Evolutionary conservation across 2,888 invertebrate genomes (phyloP), one percentile per base, ranked within the genome.

Genomic region (Acleris holmiana): DNA sequence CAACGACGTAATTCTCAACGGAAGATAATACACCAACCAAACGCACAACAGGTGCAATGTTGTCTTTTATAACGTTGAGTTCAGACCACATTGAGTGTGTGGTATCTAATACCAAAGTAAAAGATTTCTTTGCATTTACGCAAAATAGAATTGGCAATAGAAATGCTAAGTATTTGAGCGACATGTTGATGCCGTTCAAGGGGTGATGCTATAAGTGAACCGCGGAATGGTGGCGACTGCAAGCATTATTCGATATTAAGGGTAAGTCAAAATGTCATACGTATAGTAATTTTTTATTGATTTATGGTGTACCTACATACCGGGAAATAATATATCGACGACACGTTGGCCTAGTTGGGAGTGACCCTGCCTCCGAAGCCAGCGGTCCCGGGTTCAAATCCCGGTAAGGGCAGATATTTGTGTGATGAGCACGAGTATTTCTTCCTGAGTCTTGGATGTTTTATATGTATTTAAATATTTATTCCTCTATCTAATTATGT

Each of bases 91-190:
- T 88, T 0, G 88, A 87, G 0, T 17, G 53, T 0, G 88, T 84
- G 0, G 84, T 85, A 35, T 89, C 89, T 0, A 85, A 8, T 0
- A 89, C 82, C 2, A 89, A 48, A 0, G 84, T 84, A 2, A 88
- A 81, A 76, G 84, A 65, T 84, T 69, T 79, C 84, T 69, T 79
- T 67, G 49, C 69, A 18, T 8, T n/a, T 7, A 49, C 51, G 19
- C 40, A 48, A 6, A 51, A 4, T 15, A 59, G 18, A 6, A 65
- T 15, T 7, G 44, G 35, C n/a, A 23, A 25, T 50, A 65, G 15
- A 49, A 55, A 5, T 10, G 21, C 13, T 19, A 65, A 55, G 15
- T 55, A 23, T 50, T n/a, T 49, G 6, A 65, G 19, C 19, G 35
- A 49, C 65, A 65, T 65, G 59, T 46, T 65, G 46, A 6, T 5